Percentiles rank a stretch among this genome's conserved stretches.
phyloP scores from a whole-genome alignment of 2,888 invertebrate species.

The Ichneumoninae sp. region DNA sequence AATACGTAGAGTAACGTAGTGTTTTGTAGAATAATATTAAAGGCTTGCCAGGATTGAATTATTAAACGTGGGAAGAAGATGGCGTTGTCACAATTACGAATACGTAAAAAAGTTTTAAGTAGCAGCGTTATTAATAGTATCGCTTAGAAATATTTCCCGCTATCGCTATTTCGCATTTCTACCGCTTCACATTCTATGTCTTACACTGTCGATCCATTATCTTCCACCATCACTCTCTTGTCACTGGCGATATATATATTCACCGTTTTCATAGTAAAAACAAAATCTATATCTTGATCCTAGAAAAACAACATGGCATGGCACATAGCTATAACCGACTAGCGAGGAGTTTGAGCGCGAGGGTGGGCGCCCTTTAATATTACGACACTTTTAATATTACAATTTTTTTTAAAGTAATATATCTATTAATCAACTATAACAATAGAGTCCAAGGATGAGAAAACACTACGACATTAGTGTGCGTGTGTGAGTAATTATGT shows the following conservation, averaged over 20 bases:
- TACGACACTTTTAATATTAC: conserved; percentile 52
- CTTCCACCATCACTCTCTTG: conserved; percentile 21
- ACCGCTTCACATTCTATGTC: conserved; percentile 53
- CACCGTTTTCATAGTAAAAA: conserved; percentile 66
- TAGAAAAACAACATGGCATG: conserved; percentile 76
- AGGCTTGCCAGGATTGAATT: neutral
- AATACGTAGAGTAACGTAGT: conserved; percentile 6
- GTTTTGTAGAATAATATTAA: neutral
- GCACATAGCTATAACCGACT: conserved; percentile 76
- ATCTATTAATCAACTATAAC: conserved; percentile 24
- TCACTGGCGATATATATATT: conserved; percentile 56
- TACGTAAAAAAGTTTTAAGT: neutral
- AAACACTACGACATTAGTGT: conserved; percentile 28
- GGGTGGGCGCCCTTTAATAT: conserved; percentile 82
- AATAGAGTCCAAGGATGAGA: conserved; percentile 34
- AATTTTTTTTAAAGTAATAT: conserved; percentile 38
- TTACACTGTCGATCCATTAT: conserved; percentile 68
- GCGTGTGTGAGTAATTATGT: conserved; percentile 27
- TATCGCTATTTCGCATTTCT: conserved; percentile 53
- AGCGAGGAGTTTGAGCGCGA: conserved; percentile 81
- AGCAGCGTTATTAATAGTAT: neutral
- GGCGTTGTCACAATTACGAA: conserved; percentile 2
- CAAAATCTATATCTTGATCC: conserved; percentile 67
- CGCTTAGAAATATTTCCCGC: conserved; percentile 35
- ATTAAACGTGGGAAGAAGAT: neutral